Evolutionary conservation across 2,888 invertebrate species (phyloP).

Genomic region (Andrena bicolor): DNA sequence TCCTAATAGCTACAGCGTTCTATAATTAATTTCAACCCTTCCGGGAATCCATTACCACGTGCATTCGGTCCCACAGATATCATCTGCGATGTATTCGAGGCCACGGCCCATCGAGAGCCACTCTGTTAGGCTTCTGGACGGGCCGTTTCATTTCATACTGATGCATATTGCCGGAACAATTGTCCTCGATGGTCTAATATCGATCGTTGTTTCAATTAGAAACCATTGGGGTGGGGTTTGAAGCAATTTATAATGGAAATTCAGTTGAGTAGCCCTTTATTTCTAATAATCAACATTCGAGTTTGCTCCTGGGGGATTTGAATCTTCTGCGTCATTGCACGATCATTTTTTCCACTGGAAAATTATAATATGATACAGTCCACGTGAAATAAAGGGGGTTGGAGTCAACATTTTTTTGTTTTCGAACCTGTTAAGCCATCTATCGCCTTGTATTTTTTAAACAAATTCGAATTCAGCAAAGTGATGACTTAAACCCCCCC

Average conservation of each 20-base stretch:
- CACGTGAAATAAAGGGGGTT: too few relatives aligned
- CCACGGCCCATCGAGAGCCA: conserved; percentile 48
- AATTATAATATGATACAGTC: too few relatives aligned
- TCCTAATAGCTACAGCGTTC: conserved; percentile 71
- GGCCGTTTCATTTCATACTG: conserved; percentile 34
- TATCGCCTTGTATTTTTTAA: too few relatives aligned
- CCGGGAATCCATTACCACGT: conserved; percentile 77
- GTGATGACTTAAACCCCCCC: too few relatives aligned
- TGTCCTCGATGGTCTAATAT: conserved; percentile 11
- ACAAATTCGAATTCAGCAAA: too few relatives aligned
- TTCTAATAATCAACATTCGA: not conserved
- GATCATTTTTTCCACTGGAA: too few relatives aligned
- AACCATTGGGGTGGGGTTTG: not conserved
- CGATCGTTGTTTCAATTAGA: conserved; percentile 28
- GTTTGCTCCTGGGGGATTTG: too few relatives aligned
- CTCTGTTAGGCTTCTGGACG: conserved; percentile 35
- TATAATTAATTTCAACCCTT: conserved; percentile 81
- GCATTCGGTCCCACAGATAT: conserved; percentile 73
- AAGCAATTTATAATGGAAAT: not conserved
- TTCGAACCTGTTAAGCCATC: too few relatives aligned
- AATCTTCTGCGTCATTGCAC: too few relatives aligned
- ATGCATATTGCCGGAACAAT: conserved; percentile 5
- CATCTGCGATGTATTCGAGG: conserved; percentile 60
- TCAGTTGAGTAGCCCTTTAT: not conserved
- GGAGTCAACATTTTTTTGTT: too few relatives aligned